These are phyloP conservation scores for Cyaniris semiargus DNA, from an alignment of 2,888 invertebrate genomes.

Conservation along the genomic window DNA sequence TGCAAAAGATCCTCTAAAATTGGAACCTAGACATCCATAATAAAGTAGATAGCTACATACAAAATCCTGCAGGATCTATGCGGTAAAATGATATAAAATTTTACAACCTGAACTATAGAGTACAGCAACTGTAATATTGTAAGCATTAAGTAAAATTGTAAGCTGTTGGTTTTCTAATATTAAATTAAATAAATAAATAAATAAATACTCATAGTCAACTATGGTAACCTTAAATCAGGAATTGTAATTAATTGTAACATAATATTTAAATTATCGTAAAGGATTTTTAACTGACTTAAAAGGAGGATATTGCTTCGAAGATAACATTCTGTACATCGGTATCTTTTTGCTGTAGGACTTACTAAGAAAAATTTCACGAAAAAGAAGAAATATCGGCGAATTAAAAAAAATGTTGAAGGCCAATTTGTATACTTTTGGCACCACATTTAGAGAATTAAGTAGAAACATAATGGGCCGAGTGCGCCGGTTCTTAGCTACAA, in stretches of 20 bases:
- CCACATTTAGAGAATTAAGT: conserved; percentile 69
- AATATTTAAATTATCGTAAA: background rate
- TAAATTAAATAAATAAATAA: no score
- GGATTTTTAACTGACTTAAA: background rate
- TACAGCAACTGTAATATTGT: background rate
- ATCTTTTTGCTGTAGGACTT: background rate
- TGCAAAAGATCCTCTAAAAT: conserved; percentile 31
- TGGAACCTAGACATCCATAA: conserved; percentile 23
- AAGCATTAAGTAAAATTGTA: no score
- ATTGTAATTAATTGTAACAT: no score
- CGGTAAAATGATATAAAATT: background rate
- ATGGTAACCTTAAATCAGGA: no score
- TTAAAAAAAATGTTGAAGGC: conserved; percentile 36
- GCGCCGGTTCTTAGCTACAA: conserved; percentile 69
- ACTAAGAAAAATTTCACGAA: background rate
- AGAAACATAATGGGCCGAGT: conserved; percentile 69
- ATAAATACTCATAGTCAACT: no score
- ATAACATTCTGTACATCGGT: no score
- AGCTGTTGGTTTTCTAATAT: no score
- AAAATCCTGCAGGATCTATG: background rate
- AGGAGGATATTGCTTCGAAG: background rate
- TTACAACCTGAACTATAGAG: background rate
- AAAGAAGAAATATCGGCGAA: background rate
- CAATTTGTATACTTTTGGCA: conserved; percentile 50
- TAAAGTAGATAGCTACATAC: conserved; percentile 15